phyloP scores from a whole-genome alignment of 2,888 invertebrate species.

The Drosophila greeni region DNA sequence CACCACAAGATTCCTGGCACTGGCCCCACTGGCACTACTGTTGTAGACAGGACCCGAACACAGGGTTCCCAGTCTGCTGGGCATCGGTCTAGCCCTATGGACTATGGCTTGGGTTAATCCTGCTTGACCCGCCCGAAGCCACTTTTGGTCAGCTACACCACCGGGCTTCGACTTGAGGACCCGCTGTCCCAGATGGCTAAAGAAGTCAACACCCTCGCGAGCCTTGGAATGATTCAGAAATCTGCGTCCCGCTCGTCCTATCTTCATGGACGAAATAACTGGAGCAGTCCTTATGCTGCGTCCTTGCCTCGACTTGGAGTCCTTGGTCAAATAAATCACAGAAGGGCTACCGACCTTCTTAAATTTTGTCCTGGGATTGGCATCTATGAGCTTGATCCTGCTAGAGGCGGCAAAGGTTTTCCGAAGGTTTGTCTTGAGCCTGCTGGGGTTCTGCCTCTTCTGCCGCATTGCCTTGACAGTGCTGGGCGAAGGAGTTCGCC shows the following conservation, averaged over 20 bases:
- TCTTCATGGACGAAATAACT: not conserved
- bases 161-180: no score
- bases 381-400: slow-evolving; percentile 3
- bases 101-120: no score
- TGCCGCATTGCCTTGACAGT: not conserved
- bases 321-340: slow-evolving; percentile 22
- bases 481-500: not conserved
- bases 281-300: not conserved
- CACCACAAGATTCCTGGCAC: slow-evolving; percentile 39
- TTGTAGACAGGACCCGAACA: not conserved
- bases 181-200: no score
- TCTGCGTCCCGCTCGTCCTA: no score
- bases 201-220: slow-evolving; percentile 31
- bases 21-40: not conserved
- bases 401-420: not conserved
- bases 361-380: not conserved
- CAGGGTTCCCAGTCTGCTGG: not conserved
- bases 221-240: not conserved
- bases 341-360: slow-evolving; percentile 7
- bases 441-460: not conserved
- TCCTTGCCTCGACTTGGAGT: not conserved
- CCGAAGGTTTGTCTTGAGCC: not conserved
- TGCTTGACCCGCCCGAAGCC: no score
- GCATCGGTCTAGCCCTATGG: no score
- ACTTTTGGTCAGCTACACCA: no score